Evolutionary conservation across 2,888 invertebrate genomes (phyloP).

Genomic region (Sinotaia quadrata): DNA sequence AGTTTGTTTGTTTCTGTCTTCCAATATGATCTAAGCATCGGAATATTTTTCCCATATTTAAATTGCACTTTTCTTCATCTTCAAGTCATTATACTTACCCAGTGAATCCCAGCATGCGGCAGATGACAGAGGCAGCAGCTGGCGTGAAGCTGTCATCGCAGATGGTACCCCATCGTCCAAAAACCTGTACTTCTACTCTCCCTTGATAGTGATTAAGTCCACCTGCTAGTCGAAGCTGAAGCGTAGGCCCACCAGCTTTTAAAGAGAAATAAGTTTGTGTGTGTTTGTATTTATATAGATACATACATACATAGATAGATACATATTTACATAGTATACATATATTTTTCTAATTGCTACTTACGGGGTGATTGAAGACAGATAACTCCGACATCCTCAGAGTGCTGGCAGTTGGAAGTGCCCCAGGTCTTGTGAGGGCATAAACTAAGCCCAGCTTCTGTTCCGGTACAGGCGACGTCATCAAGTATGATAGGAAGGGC

Average conservation of each 20-base stretch:
- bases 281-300: no score
- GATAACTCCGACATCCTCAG: constrained; percentile 55
- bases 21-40: no score
- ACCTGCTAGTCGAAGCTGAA: constrained; percentile 34
- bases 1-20: no score
- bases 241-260: not conserved
- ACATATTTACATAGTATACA: no score
- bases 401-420: constrained; percentile 48
- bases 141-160: constrained; percentile 37
- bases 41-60: no score
- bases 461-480: constrained; percentile 54
- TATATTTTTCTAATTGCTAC: no score
- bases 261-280: no score
- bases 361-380: constrained; percentile 38
- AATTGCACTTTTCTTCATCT: not conserved
- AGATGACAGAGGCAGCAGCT: constrained; percentile 27
- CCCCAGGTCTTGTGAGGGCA: constrained; percentile 55
- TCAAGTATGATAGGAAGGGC: constrained; percentile 46
- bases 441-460: constrained; percentile 46
- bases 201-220: constrained; percentile 39
- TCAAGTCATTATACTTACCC: no score
- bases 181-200: constrained; percentile 38
- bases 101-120: constrained; percentile 27
- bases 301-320: no score
- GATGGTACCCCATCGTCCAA: constrained; percentile 38